phyloP scores from a whole-genome alignment of 1,140 invertebrate species.

The Bombus pascuorum region DNA sequence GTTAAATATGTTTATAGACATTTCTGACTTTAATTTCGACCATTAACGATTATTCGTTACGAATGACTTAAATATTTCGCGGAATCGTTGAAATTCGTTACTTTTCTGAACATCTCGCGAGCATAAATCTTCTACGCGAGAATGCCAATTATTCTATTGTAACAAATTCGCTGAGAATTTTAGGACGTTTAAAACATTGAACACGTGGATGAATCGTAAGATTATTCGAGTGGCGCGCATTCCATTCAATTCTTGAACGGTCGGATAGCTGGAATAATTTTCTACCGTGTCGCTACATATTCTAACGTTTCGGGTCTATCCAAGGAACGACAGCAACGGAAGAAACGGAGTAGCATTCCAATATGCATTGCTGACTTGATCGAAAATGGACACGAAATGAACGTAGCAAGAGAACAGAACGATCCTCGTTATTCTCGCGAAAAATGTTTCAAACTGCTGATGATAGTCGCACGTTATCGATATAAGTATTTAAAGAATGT shows the following conservation, averaged over 20 bases:
- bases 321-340: background rate
- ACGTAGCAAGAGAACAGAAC: background rate
- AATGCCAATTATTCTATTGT: background rate
- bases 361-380: background rate
- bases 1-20: no score
- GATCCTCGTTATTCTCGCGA: background rate
- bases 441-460: background rate
- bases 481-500: background rate
- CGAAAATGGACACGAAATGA: conserved; percentile 2
- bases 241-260: background rate
- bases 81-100: background rate
- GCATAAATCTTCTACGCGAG: background rate
- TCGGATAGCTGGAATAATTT: conserved; percentile 4
- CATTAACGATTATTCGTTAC: no score
- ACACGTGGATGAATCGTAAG: background rate
- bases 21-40: no score
- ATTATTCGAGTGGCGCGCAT: background rate
- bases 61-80: no score
- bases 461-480: background rate
- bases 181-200: background rate
- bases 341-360: conserved; percentile 16
- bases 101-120: background rate
- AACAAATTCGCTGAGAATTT: background rate
- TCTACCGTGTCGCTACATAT: background rate
- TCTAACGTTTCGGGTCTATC: background rate